phyloP scores from a whole-genome alignment of 2,888 invertebrate genomes.

The Leuctra nigra region DNA sequence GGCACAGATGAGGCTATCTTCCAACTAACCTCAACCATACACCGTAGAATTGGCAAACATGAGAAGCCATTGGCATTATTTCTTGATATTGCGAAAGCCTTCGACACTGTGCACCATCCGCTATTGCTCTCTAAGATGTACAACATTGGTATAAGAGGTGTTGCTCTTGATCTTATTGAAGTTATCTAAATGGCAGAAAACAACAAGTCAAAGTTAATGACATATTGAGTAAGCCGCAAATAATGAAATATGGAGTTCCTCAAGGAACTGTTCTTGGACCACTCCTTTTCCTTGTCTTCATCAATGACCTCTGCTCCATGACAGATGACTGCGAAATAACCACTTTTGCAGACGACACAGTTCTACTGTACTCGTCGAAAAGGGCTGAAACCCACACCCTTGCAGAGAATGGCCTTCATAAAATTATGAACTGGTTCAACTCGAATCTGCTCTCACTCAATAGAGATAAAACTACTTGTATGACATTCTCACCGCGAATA shows the following conservation, averaged over 20 bases:
- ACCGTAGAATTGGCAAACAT: background rate
- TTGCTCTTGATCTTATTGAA: background rate
- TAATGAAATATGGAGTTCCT: background rate
- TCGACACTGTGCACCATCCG: too few species aligned
- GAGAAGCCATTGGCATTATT: background rate
- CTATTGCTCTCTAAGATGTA: background rate
- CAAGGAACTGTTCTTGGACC: too few species aligned
- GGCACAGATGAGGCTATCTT: background rate
- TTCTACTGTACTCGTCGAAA: background rate
- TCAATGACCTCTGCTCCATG: background rate
- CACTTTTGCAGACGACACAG: background rate
- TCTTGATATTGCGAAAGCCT: background rate
- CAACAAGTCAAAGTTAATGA: background rate
- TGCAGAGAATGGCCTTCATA: background rate
- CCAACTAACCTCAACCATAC: background rate
- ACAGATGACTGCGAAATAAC: background rate
- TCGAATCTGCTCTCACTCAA: background rate
- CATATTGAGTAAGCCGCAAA: background rate
- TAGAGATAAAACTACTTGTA: background rate
- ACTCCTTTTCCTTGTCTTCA: background rate
- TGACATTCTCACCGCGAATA: too few species aligned
- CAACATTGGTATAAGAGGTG: background rate
- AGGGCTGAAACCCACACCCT: background rate
- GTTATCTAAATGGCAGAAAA: background rate
- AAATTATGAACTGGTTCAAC: background rate